Evolutionary conservation across 2,888 invertebrate genomes (phyloP).

Genomic region (Thysanoteuthis rhombus): DNA sequence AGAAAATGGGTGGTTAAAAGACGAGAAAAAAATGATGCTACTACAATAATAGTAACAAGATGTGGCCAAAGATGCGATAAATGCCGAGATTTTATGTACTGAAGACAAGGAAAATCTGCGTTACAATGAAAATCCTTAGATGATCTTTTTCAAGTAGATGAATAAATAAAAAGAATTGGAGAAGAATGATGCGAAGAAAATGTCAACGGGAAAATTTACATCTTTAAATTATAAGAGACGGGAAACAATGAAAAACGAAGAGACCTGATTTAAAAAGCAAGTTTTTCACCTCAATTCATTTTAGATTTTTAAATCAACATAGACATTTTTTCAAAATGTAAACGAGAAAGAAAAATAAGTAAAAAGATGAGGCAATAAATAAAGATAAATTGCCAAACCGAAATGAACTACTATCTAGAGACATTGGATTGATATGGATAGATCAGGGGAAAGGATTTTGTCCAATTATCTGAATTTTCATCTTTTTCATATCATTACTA

Average conservation of each 20-base stretch:
- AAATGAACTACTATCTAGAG: neutral
- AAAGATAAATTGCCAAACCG: neutral
- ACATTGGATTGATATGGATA: neutral
- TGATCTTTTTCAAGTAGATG: too few relatives aligned
- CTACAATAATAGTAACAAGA: neutral
- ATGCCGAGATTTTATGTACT: neutral
- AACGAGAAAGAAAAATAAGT: too few relatives aligned
- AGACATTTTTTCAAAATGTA: neutral
- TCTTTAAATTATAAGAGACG: neutral
- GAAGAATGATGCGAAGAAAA: too few relatives aligned
- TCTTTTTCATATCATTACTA: neutral
- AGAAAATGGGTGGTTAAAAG: neutral
- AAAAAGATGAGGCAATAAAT: neutral
- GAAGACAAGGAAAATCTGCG: too few relatives aligned
- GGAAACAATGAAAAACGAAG: neutral
- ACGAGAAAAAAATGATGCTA: neutral
- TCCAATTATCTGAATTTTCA: neutral
- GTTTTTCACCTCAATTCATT: neutral
- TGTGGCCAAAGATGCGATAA: neutral
- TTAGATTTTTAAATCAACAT: neutral
- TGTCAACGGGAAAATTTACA: too few relatives aligned
- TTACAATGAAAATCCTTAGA: too few relatives aligned
- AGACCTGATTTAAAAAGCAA: neutral
- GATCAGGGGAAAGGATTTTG: neutral
- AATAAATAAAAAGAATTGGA: too few relatives aligned